Evolutionary conservation across 2,113 vertebrate species (phyloP), one percentile per base, ranked within the genome.

Genomic region (Gymnocephalus cernua): DNA sequence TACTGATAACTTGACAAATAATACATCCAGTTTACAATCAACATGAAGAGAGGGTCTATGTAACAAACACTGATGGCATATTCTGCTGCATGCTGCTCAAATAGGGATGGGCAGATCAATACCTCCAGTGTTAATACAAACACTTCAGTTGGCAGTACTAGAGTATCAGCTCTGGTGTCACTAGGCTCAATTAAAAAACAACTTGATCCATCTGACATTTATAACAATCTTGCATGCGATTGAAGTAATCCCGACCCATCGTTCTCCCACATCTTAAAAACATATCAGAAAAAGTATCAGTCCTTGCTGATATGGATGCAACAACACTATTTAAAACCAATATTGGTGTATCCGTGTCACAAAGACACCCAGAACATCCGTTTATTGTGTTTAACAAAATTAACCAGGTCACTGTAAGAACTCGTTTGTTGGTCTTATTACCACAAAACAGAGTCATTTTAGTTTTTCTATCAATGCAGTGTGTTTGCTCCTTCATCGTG

Each of bases 1-100:
- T 53, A n/a, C 3, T 53, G 19, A n/a, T 51, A 23, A 23, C 2
- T 35, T 27, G 0, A 19, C 16, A n/a, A 50, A 56, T 53, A 53
- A 53, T 27, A 6, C 18, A 57, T 57, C 19, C 16, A 67, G 53
- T 61, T 19, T 16, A 16, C 44, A 11, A 23, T 53, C 51, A 35
- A 9, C 23, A 56, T 47, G 48, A 63, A 27, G 65, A 44, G 18
- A 80, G 9, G 9, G 2, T 58, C 57, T 6, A 32, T 38, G 14
- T 41, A 27, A 56, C 35, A 75, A 69, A 47, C n/a, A 57, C 1
- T 70, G 57, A 50, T 56, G 23, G 14, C 29, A 63, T 32, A 74
- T 82, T 63, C 16, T 27, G n/a, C 51, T 32, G 58, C 32, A 53
- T 51, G 54, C 21, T 56, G 21, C 47, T 47, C 32, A 32, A 32